Conservation (phyloP, 1,140 invertebrate genomes). For the Orchestia grillus region DNA sequence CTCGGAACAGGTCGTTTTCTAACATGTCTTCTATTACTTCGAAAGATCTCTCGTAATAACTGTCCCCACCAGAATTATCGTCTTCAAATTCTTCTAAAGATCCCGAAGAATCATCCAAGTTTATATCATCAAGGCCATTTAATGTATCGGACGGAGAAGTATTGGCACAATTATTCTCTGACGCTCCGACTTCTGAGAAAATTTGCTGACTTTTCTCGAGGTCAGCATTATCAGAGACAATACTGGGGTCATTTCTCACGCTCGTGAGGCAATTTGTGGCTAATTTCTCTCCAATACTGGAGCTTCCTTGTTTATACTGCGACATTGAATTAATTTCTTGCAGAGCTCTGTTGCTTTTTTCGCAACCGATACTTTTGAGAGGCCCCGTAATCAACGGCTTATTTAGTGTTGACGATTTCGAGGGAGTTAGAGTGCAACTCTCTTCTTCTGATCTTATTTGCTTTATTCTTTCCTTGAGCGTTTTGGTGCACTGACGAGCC, state of each 20-base stretch:
- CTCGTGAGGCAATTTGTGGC: conserved; percentile 72
- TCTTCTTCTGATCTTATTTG: conserved; percentile 65
- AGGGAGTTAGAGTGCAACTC: conserved; percentile 47
- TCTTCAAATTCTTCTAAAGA: conserved; percentile 58
- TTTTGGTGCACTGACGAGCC: conserved; percentile 71
- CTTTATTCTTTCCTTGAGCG: conserved; percentile 71
- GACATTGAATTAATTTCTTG: conserved; percentile 61
- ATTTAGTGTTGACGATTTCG: conserved; percentile 11
- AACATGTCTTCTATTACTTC: conserved; percentile 79
- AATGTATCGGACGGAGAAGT: conserved; percentile 24
- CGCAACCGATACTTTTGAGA: background rate
- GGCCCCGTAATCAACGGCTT: conserved; percentile 2
- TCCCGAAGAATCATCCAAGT: conserved; percentile 41
- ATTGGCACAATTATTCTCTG: background rate
- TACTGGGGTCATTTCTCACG: background rate
- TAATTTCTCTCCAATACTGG: conserved; percentile 85
- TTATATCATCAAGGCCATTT: conserved; percentile 10
- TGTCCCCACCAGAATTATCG: conserved; percentile 74
- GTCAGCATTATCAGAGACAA: background rate
- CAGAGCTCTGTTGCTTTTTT: background rate
- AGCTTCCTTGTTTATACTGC: conserved; percentile 83
- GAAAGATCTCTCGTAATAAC: conserved; percentile 83
- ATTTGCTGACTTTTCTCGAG: background rate
- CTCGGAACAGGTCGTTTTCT: conserved; percentile 79
- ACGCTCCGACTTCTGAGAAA: background rate